phyloP scores from a whole-genome alignment of 53 echinoderm and acorn worm species.

The Temnopleurus reevesii region DNA sequence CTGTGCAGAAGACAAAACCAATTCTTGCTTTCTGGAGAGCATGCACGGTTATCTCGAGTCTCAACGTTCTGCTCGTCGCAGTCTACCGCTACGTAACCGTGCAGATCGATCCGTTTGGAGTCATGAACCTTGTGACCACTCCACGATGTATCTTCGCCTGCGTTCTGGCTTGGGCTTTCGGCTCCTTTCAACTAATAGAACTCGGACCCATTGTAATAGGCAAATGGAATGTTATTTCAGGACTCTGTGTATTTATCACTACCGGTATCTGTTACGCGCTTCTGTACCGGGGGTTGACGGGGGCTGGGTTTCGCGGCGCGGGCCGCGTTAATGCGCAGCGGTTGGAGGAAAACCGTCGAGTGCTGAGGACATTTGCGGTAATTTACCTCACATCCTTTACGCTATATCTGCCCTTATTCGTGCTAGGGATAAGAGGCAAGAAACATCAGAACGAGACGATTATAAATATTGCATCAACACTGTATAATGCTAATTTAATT shows the following conservation, averaged over 20 bases:
- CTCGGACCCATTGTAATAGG: too few species aligned
- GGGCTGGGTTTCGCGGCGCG: background rate
- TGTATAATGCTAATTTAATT: background rate
- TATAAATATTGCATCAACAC: background rate
- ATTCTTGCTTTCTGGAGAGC: background rate
- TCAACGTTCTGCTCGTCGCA: background rate
- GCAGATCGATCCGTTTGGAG: conserved; percentile 3
- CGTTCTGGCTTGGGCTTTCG: background rate
- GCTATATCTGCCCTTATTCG: background rate
- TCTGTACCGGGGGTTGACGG: background rate
- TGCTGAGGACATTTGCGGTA: background rate
- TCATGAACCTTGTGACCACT: background rate
- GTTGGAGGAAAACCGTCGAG: background rate
- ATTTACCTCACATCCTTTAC: background rate
- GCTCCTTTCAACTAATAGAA: background rate
- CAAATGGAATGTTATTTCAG: background rate
- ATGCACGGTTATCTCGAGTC: background rate
- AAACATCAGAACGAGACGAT: background rate
- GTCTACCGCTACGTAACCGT: conserved; percentile 18
- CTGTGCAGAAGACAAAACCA: too few species aligned
- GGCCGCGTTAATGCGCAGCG: background rate
- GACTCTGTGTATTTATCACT: background rate
- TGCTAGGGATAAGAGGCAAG: background rate
- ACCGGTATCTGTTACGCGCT: background rate
- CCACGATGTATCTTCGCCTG: background rate